phyloP scores from a whole-genome alignment of 1,140 invertebrate genomes.

The Fopius arisanus region DNA sequence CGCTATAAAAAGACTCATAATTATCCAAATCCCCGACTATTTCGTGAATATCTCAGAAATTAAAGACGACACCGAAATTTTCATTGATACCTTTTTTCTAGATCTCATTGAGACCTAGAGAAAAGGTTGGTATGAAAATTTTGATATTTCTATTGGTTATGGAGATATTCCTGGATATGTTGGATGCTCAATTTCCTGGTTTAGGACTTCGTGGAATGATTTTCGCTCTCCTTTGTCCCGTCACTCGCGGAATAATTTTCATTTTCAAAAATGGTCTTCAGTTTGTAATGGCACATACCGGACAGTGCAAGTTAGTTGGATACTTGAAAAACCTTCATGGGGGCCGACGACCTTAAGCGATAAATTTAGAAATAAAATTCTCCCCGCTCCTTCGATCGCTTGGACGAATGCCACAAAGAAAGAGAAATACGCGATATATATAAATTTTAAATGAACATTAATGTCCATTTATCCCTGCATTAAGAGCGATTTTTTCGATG shows the following conservation, averaged over 20 bases:
- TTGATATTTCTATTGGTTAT: no score
- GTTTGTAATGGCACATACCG: not conserved
- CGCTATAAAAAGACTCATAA: no score
- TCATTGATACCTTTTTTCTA: no score
- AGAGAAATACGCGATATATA: not conserved
- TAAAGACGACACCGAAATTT: no score
- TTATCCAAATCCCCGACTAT: no score
- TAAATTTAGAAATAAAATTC: constrained; percentile 25
- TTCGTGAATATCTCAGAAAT: no score
- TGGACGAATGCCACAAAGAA: constrained; percentile 24
- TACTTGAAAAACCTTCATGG: not conserved
- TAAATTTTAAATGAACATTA: not conserved
- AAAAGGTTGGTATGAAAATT: no score
- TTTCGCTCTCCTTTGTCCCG: not conserved
- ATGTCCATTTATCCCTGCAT: no score
- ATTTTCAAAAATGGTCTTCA: not conserved
- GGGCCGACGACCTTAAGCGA: constrained; percentile 25
- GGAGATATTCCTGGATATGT: no score
- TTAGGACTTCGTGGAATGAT: not conserved
- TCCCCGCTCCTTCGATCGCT: constrained; percentile 23
- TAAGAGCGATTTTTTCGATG: no score
- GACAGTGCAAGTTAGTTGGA: not conserved
- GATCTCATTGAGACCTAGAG: no score
- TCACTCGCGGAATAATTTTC: not conserved
- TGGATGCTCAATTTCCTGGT: no score